A percentile compares a stretch with the other conserved stretches of the same genome.
Conservation (phyloP, 2,797 vertebrate genomes). For the Orientallactaga sibirica region DNA sequence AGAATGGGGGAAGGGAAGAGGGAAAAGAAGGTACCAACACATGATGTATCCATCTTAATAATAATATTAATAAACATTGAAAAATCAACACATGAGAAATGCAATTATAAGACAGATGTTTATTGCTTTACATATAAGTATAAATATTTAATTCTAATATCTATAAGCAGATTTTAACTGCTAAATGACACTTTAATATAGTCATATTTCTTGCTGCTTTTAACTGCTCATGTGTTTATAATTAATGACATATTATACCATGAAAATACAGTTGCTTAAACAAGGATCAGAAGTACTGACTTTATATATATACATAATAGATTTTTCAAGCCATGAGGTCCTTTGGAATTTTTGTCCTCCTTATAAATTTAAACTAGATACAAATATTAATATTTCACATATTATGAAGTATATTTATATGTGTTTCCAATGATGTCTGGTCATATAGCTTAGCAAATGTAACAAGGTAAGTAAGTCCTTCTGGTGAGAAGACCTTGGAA, state of each 20-base stretch:
- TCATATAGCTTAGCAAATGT: not conserved
- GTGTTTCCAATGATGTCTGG: not conserved
- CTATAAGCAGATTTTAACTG: not conserved
- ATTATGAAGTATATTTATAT: not conserved
- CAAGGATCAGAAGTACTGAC: not conserved
- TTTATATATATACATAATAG: not conserved
- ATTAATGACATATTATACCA: not conserved
- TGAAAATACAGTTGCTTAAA: not conserved
- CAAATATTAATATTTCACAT: not conserved
- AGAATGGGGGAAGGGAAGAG: too few relatives aligned
- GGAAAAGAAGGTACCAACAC: too few relatives aligned
- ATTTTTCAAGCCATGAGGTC: not conserved
- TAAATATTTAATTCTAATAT: not conserved
- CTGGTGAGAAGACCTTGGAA: not conserved
- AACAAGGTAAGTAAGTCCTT: not conserved
- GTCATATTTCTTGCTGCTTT: not conserved
- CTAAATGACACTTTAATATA: not conserved
- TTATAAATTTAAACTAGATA: not conserved
- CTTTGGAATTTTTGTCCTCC: not conserved
- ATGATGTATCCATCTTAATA: too few relatives aligned
- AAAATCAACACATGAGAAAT: not conserved
- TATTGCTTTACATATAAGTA: not conserved
- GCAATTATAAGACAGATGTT: not conserved
- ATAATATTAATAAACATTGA: too few relatives aligned
- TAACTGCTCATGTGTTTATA: not conserved